Percentiles rank a stretch among this genome's conserved stretches.
phyloP scores from a whole-genome alignment of 2,888 invertebrate species.

The Euproctis similis region DNA sequence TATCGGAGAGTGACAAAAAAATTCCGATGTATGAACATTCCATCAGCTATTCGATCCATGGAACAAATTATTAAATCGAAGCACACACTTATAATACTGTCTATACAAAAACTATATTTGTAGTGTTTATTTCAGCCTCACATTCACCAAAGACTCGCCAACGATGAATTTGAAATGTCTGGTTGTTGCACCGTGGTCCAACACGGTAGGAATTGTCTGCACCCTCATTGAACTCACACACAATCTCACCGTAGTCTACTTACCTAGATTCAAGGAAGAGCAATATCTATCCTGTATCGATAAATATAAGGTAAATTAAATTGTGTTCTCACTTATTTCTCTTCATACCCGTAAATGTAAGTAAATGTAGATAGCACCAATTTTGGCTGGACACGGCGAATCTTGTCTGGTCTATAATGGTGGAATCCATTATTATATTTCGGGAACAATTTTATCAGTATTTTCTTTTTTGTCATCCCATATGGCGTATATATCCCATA shows the following conservation, averaged over 20 bases:
- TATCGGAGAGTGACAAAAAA: too few species aligned
- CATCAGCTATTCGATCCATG: too few species aligned
- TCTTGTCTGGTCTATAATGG: too few species aligned
- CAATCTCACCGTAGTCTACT: conserved; percentile 32
- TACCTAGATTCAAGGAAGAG: conserved; percentile 40
- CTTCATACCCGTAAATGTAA: too few species aligned
- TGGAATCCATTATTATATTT: too few species aligned
- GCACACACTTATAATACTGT: background rate
- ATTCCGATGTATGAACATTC: too few species aligned
- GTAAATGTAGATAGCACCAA: too few species aligned
- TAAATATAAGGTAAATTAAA: conserved; percentile 39
- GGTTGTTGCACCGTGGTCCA: conserved; percentile 48
- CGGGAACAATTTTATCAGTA: too few species aligned
- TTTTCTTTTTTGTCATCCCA: too few species aligned
- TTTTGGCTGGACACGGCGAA: too few species aligned
- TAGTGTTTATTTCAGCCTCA: background rate
- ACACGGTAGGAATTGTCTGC: conserved; percentile 38
- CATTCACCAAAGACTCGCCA: background rate
- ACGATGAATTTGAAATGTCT: conserved; percentile 19
- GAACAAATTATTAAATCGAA: too few species aligned
- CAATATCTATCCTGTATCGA: conserved; percentile 41
- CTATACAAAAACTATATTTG: background rate
- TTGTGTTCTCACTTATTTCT: conserved; percentile 1
- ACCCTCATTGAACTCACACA: conserved; percentile 26
- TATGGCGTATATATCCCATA: too few species aligned